These are phyloP conservation scores for Heterodera filipjevi DNA, from an alignment of 2,888 invertebrate species.

Conservation along the genomic window DNA sequence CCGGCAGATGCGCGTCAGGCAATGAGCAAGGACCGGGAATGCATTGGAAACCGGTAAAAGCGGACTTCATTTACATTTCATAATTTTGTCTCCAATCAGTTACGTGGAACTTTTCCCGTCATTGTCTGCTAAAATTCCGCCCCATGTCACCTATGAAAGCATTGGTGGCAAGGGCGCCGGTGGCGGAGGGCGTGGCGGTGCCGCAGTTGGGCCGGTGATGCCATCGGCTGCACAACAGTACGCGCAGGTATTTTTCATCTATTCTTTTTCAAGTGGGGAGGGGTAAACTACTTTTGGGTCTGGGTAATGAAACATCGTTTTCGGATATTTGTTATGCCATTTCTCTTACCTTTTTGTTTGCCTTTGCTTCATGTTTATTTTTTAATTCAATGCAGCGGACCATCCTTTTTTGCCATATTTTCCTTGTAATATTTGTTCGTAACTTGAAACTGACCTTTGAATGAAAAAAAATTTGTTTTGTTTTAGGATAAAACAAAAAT, in stretches of 20 bases:
- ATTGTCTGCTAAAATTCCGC: slow-evolving; percentile 35
- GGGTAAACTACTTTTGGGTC: no score
- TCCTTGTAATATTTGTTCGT: no score
- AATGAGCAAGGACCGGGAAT: slow-evolving; percentile 47
- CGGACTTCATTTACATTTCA: neutral
- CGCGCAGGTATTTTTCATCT: slow-evolving; percentile 1
- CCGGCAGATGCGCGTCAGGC: slow-evolving; percentile 49
- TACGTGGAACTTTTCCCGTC: slow-evolving; percentile 41
- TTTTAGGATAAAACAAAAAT: no score
- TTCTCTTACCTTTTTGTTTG: no score
- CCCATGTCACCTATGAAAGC: slow-evolving; percentile 28
- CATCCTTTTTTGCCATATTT: no score
- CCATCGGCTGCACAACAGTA: slow-evolving; percentile 25
- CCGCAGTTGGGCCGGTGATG: neutral
- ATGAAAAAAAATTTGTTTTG: no score
- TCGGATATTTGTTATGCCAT: no score
- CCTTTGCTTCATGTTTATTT: no score
- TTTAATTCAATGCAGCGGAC: no score
- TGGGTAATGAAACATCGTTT: no score
- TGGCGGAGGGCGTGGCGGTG: neutral
- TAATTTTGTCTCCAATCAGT: slow-evolving; percentile 21
- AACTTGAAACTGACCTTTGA: no score
- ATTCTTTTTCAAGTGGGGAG: no score
- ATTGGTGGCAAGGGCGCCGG: slow-evolving; percentile 28
- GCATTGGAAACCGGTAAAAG: slow-evolving; percentile 42